Evolutionary conservation across 2,888 invertebrate genomes (phyloP), one percentile per base, ranked within the genome.

Genomic region (Alcis repandata): DNA sequence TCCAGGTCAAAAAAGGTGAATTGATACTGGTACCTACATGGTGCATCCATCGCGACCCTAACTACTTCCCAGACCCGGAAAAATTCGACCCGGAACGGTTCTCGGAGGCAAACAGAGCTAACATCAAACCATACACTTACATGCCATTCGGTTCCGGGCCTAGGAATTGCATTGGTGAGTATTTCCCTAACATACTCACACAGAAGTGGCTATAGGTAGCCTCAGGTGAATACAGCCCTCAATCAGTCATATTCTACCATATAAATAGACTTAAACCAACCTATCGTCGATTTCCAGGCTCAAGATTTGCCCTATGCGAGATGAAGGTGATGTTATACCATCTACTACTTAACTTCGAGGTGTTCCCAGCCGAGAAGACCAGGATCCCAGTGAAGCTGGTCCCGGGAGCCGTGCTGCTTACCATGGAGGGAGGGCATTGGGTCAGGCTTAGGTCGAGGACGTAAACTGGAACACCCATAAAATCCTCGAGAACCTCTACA

Each of bases 271-370:
- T n/a, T n/a, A n/a, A n/a, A n/a, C n/a, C n/a, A n/a, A 33, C 17
- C 13, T 36, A 17, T 15, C 13, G 1, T 32, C n/a, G 9, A 32
- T 48, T 40, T 15, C n/a, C 74, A 87, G 86, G 82, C 0, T 87
- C 87, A 11, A 75, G 89, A 19, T 90, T 90, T 70, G 89, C 90
- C 1, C 79, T 90, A 2, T 86, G 86, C 53, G 89, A 90, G 65
- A 66, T 88, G 10, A 91, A 91, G 61, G 82, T 87, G 33, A 78
- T 89, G 79, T 51, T 79, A 0, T 89, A 87, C 69, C 84, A 87
- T 59, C 73, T 90, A 1, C 67, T 90, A 10, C 75, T 78, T 38
- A 75, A 83, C 32, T 69, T 88, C 57, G 80, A 82, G 59, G 43
- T 91, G 7, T 74, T 76, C 10, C 84, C 87, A 0, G 77, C 78